Base-by-base conservation (phyloP, 1,140 invertebrate species). In the Pentalonia nigronervosa region DNA sequence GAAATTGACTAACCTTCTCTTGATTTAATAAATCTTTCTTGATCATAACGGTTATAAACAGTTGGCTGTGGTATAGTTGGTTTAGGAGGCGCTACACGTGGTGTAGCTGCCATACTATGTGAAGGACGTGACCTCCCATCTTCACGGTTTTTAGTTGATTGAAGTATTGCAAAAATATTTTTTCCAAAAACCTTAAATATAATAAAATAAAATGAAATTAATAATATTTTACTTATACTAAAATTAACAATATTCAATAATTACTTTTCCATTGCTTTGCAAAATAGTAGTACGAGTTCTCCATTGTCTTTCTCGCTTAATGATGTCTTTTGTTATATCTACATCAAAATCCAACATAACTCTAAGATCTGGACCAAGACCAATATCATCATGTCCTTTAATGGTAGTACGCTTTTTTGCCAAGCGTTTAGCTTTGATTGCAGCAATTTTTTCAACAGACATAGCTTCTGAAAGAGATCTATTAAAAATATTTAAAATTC, bases 381-480 rank as follows among this genome's bases (percentile, higher is more conserved):
- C 97, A 89, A 97, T 97, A 94, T 98, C 98, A 95, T 99, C 98
- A 95, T 99, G 98, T 93, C 98, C 97, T 95, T 98, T 99, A 94
- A 99, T 99, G 17, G 98, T 99, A 0, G 98, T 99, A 94, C 99
- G 96, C 95, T 99, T 99, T 94, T 99, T 99, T 8, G 99, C 99
- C 94, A 99, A 96, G 96, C 98, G 97, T 96, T 99, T 99, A 0
- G 99, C 99, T 96, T 99, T 99, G 93, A 99, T 99, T 30, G 98
- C 98, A 45, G 99, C 98, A 95, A 99, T 99, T 95, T 99, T 99
- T 95, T 99, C 99, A 20, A 99, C 98, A 6, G 98, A 98, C 98
- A 99, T 98, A 89, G 98, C 98, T 94, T 99, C 98, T 45, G 98
- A 99, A 34, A 99, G 96, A 8, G 98, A 99, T 94, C 97, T 97